Conservation (phyloP, 2,888 invertebrate species). For the Andrena camellia region DNA sequence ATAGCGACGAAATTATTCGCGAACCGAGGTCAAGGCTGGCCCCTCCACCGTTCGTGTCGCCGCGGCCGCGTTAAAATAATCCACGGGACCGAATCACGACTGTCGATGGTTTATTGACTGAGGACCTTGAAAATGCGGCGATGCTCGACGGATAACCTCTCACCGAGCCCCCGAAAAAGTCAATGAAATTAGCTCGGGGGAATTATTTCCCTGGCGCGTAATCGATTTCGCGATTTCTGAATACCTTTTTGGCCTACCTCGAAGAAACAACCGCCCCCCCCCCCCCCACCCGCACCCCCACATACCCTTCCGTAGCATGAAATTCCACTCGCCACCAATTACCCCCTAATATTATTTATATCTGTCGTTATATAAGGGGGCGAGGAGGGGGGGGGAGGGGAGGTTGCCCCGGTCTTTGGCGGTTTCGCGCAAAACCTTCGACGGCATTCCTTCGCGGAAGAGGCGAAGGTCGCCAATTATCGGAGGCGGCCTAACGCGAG, state of each 20-base stretch:
- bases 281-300: too few species aligned
- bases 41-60: conserved; percentile 18
- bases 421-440: conserved; percentile 68
- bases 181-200: not conserved
- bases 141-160: not conserved
- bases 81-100: conserved; percentile 34
- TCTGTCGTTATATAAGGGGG: conserved; percentile 46
- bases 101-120: conserved; percentile 37
- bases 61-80: conserved; percentile 58
- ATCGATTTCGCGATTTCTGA: conserved; percentile 46
- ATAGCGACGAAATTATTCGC: conserved; percentile 39
- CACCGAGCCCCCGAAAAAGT: not conserved
- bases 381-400: too few species aligned
- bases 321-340: conserved; percentile 71
- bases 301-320: conserved; percentile 55
- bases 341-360: conserved; percentile 75
- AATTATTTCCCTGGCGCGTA: conserved; percentile 23
- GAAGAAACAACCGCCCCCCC: conserved; percentile 20
- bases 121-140: conserved; percentile 34
- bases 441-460: conserved; percentile 83
- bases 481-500: conserved; percentile 79
- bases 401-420: conserved; percentile 45
- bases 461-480: conserved; percentile 83
- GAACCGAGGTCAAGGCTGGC: conserved; percentile 51
- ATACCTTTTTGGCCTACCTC: conserved; percentile 4